Evolutionary conservation across 2,113 vertebrate genomes (phyloP).

Genomic region (Budorcas taxicolor): DNA sequence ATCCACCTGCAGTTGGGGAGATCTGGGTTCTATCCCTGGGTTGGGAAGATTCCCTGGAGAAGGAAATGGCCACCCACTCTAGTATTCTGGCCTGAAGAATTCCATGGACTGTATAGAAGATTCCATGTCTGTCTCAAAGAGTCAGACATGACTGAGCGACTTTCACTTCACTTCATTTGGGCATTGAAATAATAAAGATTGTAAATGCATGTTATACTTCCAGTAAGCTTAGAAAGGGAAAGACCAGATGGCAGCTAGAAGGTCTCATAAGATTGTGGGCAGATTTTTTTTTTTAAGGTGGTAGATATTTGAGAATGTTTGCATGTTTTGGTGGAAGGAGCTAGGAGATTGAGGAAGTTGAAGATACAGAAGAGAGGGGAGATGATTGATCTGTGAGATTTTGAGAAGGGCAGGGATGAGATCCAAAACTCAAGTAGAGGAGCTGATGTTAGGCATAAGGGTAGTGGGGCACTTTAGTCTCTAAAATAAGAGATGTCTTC

Average conservation of each 20-base stretch:
- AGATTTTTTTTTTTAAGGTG: background rate
- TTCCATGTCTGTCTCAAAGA: background rate
- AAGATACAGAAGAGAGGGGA: background rate
- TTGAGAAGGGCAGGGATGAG: background rate
- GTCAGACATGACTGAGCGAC: background rate
- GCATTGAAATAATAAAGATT: background rate
- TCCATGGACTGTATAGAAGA: background rate
- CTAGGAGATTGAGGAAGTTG: background rate
- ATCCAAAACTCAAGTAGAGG: background rate
- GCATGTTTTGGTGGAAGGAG: background rate
- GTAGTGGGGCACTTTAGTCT: background rate
- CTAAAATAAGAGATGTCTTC: background rate
- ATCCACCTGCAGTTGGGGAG: background rate
- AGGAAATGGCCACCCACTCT: background rate
- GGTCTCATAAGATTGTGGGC: background rate
- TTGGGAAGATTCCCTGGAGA: background rate
- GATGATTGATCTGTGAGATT: background rate
- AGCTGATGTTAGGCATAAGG: background rate
- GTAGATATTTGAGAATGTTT: background rate
- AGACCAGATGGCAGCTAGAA: background rate
- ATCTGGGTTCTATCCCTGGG: background rate
- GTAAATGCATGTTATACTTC: background rate
- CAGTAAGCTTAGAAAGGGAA: background rate
- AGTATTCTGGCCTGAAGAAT: background rate
- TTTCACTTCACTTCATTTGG: background rate